A percentile compares a stretch with the other conserved stretches of the same genome.
phyloP scores from a whole-genome alignment of 35 echinoderm and acorn worm species.

The Ophiothrix spiculata region DNA sequence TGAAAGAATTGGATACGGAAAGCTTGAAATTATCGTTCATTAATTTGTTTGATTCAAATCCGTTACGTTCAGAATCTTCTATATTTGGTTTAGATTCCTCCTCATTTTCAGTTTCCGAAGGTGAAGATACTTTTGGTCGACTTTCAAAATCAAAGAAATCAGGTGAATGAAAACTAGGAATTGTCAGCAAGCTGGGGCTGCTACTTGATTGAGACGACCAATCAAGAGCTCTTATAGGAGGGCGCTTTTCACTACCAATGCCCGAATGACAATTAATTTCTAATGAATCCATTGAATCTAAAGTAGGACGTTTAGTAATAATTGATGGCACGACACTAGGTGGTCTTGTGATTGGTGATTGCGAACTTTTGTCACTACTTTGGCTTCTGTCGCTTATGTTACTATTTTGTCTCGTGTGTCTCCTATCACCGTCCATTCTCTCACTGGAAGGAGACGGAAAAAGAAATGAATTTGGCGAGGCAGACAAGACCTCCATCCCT shows the following conservation, averaged over 20 bases:
- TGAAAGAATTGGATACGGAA: background rate
- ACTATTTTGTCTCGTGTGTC: background rate
- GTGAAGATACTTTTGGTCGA: background rate
- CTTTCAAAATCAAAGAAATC: background rate
- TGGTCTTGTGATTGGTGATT: background rate
- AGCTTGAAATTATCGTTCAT: background rate
- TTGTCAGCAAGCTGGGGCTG: background rate
- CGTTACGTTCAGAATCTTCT: background rate
- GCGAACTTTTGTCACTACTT: background rate
- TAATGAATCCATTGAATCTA: background rate
- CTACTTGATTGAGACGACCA: background rate
- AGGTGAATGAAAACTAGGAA: background rate
- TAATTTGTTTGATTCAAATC: background rate
- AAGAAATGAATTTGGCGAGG: background rate
- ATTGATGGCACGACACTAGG: conserved; percentile 6
- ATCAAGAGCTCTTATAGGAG: background rate
- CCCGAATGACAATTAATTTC: background rate
- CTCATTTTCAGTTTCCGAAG: background rate
- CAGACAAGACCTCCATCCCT: background rate
- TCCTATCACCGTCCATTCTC: background rate
- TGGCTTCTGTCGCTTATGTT: background rate
- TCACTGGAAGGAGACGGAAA: background rate
- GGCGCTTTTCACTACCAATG: background rate
- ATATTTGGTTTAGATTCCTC: background rate
- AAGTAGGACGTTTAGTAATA: background rate